phyloP scores from a whole-genome alignment of 2,797 vertebrate genomes.

The Acanthurus tractus region DNA sequence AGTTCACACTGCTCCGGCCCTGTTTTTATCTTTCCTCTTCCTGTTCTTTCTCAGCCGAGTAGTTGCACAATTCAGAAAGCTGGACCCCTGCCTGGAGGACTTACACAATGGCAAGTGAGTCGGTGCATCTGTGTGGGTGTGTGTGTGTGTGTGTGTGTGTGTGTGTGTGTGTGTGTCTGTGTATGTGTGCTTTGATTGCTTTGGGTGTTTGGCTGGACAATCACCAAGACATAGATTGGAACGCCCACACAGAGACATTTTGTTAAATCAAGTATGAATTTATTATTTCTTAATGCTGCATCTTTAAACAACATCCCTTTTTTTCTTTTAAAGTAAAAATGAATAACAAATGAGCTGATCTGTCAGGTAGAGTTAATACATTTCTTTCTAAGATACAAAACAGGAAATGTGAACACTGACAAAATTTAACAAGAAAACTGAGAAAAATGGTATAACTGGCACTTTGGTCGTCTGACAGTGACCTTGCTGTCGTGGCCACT shows the following conservation, averaged over 20 bases:
- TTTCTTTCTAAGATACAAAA: slow-evolving; percentile 64
- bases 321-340: slow-evolving; percentile 68
- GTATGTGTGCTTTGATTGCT: slow-evolving; percentile 41
- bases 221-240: slow-evolving; percentile 69
- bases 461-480: slow-evolving; percentile 81
- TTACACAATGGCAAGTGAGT: slow-evolving; percentile 63
- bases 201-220: slow-evolving; percentile 51
- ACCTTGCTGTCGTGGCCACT: slow-evolving; percentile 72
- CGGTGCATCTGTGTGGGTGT: slow-evolving; percentile 15
- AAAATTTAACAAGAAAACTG: slow-evolving; percentile 42
- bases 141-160: slow-evolving; percentile 3
- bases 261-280: slow-evolving; percentile 82
- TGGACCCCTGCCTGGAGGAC: slow-evolving; percentile 62
- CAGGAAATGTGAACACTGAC: slow-evolving; percentile 50
- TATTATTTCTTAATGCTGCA: slow-evolving; percentile 70
- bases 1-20: neutral
- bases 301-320: slow-evolving; percentile 54
- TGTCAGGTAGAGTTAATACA: slow-evolving; percentile 36
- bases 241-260: slow-evolving; percentile 67
- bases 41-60: slow-evolving; percentile 31
- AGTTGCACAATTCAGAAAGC: slow-evolving; percentile 50
- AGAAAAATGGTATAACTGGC: slow-evolving; percentile 77
- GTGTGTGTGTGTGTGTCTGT: slow-evolving; percentile 13
- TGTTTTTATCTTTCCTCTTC: slow-evolving; percentile 34
- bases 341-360: slow-evolving; percentile 60